phyloP scores from a whole-genome alignment of 2,113 vertebrate genomes.

The Corythornis vintsioides region DNA sequence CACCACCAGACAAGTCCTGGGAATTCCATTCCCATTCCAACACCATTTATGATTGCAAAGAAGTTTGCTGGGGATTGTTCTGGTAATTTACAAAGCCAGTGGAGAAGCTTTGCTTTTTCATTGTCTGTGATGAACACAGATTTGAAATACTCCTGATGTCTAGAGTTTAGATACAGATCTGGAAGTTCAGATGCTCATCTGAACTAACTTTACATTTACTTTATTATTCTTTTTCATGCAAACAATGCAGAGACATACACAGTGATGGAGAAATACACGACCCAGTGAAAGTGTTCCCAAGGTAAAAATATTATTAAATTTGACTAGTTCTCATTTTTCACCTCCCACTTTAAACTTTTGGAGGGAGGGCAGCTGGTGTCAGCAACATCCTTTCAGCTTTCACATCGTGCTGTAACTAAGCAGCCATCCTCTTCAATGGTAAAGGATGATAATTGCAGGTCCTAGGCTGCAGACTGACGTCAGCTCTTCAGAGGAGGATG shows the following conservation, averaged over 20 bases:
- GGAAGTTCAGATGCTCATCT: background rate
- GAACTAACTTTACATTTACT: background rate
- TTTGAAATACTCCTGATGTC: background rate
- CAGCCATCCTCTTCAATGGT: slow-evolving; percentile 48
- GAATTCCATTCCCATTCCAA: background rate
- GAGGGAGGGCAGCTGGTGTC: slow-evolving; percentile 51
- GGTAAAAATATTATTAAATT: background rate
- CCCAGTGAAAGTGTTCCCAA: background rate
- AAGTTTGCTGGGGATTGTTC: background rate
- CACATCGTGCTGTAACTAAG: slow-evolving; percentile 42
- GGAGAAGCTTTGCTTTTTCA: background rate
- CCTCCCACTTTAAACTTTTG: background rate
- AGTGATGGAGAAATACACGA: background rate
- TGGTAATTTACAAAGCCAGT: background rate
- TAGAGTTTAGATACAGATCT: background rate
- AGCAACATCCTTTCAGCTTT: slow-evolving; percentile 14
- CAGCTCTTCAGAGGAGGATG: slow-evolving; percentile 58
- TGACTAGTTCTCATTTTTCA: background rate
- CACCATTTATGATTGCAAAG: background rate
- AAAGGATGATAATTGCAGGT: slow-evolving; percentile 68
- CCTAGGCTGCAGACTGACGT: slow-evolving; percentile 57
- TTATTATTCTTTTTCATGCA: background rate
- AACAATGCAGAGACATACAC: background rate
- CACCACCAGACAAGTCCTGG: background rate
- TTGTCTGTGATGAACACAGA: background rate